These are phyloP conservation scores for Hipposideros larvatus DNA, from an alignment of 2,797 vertebrate genomes.

Conservation along the genomic window DNA sequence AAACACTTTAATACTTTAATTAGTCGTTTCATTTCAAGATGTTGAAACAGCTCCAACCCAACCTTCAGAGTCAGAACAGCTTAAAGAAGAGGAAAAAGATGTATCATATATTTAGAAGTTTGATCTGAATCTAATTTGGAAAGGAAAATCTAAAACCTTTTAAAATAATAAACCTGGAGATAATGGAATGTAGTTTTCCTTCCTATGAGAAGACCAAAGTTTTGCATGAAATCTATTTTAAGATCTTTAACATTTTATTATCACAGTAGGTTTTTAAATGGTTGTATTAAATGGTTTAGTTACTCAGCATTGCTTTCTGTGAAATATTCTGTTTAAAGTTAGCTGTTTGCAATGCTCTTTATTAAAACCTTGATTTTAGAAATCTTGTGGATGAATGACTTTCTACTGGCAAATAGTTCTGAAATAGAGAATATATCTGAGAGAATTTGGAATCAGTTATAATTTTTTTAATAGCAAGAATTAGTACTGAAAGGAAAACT, in stretches of 20 bases:
- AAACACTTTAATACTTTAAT: slow-evolving; percentile 66
- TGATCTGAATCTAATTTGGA: slow-evolving; percentile 74
- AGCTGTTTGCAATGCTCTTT: background rate
- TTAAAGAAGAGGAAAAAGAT: slow-evolving; percentile 58
- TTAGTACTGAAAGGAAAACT: background rate
- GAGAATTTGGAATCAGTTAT: background rate
- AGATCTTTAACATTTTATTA: slow-evolving; percentile 51
- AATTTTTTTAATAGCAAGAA: background rate
- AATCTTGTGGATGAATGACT: background rate
- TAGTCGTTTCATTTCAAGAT: slow-evolving; percentile 71
- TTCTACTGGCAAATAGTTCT: background rate
- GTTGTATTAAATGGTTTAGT: background rate
- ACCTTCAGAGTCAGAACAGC: slow-evolving; percentile 46
- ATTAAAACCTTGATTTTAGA: slow-evolving; percentile 49
- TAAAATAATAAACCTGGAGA: slow-evolving; percentile 64
- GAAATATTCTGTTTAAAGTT: background rate
- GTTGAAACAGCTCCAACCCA: slow-evolving; percentile 49
- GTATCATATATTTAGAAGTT: slow-evolving; percentile 59
- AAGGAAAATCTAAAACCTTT: slow-evolving; percentile 69
- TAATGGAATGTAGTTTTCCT: slow-evolving; percentile 21
- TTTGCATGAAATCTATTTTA: slow-evolving; percentile 36
- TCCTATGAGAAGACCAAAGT: background rate
- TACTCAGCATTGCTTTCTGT: background rate
- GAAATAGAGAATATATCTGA: background rate
- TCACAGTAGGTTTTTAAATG: background rate